These are phyloP conservation scores for Atta texana DNA, from an alignment of 1,140 invertebrate genomes.

Conservation along the genomic window DNA sequence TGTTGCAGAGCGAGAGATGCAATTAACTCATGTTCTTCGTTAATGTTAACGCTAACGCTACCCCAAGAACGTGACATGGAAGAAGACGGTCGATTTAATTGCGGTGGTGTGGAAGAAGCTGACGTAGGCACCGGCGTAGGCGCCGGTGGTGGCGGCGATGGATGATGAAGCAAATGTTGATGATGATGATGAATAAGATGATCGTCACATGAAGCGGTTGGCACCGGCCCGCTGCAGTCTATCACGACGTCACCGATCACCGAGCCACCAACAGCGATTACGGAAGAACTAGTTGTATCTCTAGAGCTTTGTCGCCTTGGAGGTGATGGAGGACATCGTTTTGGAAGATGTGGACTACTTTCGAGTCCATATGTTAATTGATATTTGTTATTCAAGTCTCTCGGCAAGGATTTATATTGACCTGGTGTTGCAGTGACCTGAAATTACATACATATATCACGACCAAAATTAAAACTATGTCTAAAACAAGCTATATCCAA, in stretches of 20 bases:
- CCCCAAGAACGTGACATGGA: slow-evolving; percentile 88
- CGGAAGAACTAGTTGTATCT: slow-evolving; percentile 78
- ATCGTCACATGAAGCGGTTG: slow-evolving; percentile 83
- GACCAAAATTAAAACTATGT: neutral
- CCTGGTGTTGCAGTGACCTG: slow-evolving; percentile 84
- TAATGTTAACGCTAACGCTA: slow-evolving; percentile 85
- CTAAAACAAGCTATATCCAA: neutral
- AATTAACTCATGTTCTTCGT: slow-evolving; percentile 88
- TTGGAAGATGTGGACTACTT: slow-evolving; percentile 84
- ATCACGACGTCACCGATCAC: slow-evolving; percentile 83
- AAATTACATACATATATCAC: slow-evolving; percentile 7
- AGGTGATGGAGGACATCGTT: slow-evolving; percentile 92
- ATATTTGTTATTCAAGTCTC: slow-evolving; percentile 86
- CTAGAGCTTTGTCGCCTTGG: slow-evolving; percentile 91
- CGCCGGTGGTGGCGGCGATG: slow-evolving; percentile 65
- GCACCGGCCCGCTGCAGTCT: slow-evolving; percentile 86
- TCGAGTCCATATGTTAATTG: slow-evolving; percentile 85
- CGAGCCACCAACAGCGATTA: slow-evolving; percentile 69
- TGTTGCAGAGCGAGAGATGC: slow-evolving; percentile 90
- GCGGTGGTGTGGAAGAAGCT: slow-evolving; percentile 83
- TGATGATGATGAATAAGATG: slow-evolving; percentile 79
- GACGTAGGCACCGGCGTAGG: slow-evolving; percentile 66
- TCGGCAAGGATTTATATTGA: slow-evolving; percentile 84
- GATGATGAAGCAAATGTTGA: slow-evolving; percentile 80
- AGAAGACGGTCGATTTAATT: slow-evolving; percentile 84